A percentile compares a stretch with the other conserved stretches of the same genome.
Evolutionary conservation across 2,888 invertebrate species (phyloP).

Genomic region (Himalopsyche kuldschensis): DNA sequence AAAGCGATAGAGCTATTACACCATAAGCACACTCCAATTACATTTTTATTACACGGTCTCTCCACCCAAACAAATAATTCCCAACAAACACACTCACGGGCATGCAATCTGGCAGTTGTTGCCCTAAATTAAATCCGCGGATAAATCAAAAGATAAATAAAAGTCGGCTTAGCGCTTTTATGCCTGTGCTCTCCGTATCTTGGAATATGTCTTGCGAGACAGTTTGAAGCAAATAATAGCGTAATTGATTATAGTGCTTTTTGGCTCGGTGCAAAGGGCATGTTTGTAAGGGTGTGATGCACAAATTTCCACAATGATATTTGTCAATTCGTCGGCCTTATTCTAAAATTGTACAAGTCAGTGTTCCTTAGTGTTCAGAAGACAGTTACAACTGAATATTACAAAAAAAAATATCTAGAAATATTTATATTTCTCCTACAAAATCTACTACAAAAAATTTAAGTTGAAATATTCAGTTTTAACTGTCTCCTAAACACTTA

Average conservation of each 20-base stretch:
- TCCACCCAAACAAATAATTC: background rate
- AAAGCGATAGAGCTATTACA: too few species aligned
- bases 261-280: background rate
- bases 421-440: too few species aligned
- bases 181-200: background rate
- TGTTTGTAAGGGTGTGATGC: background rate
- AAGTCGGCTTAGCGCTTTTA: slow-evolving; percentile 33
- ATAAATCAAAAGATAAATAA: slow-evolving; percentile 41
- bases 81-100: background rate
- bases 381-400: too few species aligned
- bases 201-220: background rate
- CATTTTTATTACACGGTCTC: background rate
- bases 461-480: too few species aligned
- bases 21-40: background rate
- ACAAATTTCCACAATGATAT: too few species aligned
- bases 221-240: background rate
- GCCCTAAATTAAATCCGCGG: slow-evolving; percentile 40
- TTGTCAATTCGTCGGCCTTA: too few species aligned
- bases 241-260: background rate
- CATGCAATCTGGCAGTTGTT: background rate
- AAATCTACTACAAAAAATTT: too few species aligned
- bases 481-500: too few species aligned
- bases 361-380: too few species aligned
- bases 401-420: too few species aligned
- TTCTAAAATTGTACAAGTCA: too few species aligned